Base-by-base conservation (phyloP, 2,797 vertebrate species). In the Pristis pectinata region DNA sequence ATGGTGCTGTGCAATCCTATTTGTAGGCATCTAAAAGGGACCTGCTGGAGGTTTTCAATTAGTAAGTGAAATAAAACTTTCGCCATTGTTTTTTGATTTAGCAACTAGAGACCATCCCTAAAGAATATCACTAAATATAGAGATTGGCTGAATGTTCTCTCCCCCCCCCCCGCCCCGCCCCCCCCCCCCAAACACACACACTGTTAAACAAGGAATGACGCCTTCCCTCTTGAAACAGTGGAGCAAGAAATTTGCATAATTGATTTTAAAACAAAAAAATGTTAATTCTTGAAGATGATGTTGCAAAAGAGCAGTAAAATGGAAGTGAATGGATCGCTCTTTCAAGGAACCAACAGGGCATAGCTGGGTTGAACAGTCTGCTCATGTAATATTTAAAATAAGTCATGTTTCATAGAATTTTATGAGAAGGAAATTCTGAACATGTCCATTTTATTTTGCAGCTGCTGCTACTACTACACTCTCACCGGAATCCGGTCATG, bases 401-500 rank as follows among this genome's bases (percentile, higher is more conserved):
- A n/a, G n/a, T n/a, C n/a, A n/a, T n/a, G n/a, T n/a, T n/a, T n/a
- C n/a, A n/a, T n/a, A n/a, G n/a, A n/a, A n/a, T 53, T 44, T 72
- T 34, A 93, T 74, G 24, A 72, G 87, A n/a, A 74, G 30, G 70
- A 76, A 76, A 19, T 74, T 76, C 67, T 94, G 49, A 94, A 56
- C 49, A 76, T 76, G 44, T 76, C 24, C 70, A 70, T 89, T 94
- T 83, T 67, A 7, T 85, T 85, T 89, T 80, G 30, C 79, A 83
- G 79, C 94, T 94, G 41, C 94, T 95, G 61, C 96, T 98, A 98
- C 98, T 96, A 98, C 99, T 97, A 98, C 98, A 79, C 97, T 97
- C 95, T 98, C 98, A 96, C 98, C 98, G 95, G 98, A 98, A 97
- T 99, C 98, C 9, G 98, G 99, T 95, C 99, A 99, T 0, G 98